Evolutionary conservation across 64 coral and sea anemone species (phyloP).

Genomic region (Stylophora pistillata): DNA sequence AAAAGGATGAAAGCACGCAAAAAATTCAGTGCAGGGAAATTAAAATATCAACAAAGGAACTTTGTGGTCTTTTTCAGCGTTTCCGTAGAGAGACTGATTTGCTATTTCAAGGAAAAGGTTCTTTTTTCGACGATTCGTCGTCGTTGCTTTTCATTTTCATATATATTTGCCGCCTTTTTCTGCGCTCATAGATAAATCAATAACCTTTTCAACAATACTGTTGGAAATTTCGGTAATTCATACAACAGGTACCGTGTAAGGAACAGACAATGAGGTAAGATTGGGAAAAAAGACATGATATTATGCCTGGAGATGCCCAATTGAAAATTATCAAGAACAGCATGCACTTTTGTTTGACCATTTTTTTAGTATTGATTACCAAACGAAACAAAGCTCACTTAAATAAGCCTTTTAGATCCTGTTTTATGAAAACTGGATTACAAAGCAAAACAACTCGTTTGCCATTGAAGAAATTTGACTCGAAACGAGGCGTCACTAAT

Average conservation of each 20-base stretch:
- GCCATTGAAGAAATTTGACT: not conserved
- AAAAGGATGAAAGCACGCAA: not conserved
- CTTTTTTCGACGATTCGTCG: not conserved
- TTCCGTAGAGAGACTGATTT: not conserved
- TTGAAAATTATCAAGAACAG: slow-evolving; percentile 1
- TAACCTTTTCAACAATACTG: slow-evolving; percentile 5
- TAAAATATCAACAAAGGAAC: slow-evolving; percentile 8
- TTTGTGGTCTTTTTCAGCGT: not conserved
- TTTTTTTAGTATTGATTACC: not conserved
- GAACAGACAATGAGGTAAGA: not conserved
- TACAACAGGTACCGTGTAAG: not conserved
- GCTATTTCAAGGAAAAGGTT: not conserved
- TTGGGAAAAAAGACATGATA: not conserved
- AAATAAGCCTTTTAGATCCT: not conserved
- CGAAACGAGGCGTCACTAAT: not conserved
- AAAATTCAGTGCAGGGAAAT: slow-evolving; percentile 3
- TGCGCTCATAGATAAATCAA: not conserved
- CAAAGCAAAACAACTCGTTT: not conserved
- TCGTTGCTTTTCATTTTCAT: not conserved
- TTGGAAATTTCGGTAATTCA: slow-evolving; percentile 14
- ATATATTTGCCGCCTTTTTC: not conserved
- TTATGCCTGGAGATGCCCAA: not conserved
- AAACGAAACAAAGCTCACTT: not conserved
- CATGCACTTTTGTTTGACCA: not conserved
- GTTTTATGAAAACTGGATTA: not conserved